Evolutionary conservation across 2,797 vertebrate species (phyloP).

Genomic region (Ceryle rudis): DNA sequence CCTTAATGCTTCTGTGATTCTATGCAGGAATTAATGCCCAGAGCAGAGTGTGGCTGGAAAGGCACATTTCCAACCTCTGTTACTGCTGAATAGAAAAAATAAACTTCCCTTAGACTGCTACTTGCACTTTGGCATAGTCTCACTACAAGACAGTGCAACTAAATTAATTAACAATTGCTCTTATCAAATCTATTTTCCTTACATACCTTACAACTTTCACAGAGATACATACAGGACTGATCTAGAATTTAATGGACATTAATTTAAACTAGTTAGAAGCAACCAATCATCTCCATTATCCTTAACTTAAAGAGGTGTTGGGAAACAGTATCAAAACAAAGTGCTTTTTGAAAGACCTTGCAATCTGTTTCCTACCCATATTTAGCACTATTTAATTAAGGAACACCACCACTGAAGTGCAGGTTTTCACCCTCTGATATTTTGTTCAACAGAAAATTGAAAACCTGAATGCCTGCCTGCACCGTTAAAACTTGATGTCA

Average conservation of each 20-base stretch:
- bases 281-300: not conserved
- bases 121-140: not conserved
- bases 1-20: too few relatives aligned
- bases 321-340: not conserved
- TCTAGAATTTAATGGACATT: not conserved
- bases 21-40: too few relatives aligned
- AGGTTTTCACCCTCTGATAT: not conserved
- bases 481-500: not conserved
- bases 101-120: not conserved
- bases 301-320: not conserved
- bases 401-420: not conserved
- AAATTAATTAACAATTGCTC: not conserved
- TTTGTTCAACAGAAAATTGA: not conserved
- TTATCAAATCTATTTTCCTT: not conserved
- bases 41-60: not conserved
- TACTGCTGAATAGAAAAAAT: not conserved
- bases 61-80: not conserved
- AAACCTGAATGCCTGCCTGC: not conserved
- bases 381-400: slow-evolving; percentile 12
- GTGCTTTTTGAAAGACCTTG: not conserved
- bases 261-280: not conserved
- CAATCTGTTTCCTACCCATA: not conserved
- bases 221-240: not conserved
- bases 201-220: not conserved
- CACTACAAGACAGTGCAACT: not conserved